phyloP scores from a whole-genome alignment of 2,888 invertebrate species.

The Macaria liturata region DNA sequence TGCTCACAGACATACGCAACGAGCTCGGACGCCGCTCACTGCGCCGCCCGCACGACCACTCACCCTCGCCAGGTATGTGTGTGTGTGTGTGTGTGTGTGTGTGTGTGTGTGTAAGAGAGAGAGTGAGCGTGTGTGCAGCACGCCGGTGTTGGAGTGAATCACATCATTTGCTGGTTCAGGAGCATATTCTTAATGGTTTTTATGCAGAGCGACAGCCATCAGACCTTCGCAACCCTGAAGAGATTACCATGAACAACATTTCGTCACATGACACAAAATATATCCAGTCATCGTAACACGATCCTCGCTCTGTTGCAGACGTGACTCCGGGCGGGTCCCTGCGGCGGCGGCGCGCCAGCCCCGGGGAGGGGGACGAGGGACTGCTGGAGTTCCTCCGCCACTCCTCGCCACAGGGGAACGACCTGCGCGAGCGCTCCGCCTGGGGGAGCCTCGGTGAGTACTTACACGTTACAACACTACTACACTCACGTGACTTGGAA shows the following conservation, averaged over 20 bases:
- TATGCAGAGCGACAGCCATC: no score
- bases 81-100: no score
- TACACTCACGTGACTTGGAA: no score
- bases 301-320: constrained; percentile 70
- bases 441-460: constrained; percentile 91
- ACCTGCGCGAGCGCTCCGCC: constrained; percentile 89
- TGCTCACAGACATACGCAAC: constrained; percentile 88
- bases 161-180: no score
- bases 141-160: constrained; percentile 87
- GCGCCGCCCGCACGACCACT: constrained; percentile 61
- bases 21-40: constrained; percentile 83
- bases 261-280: no score
- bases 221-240: no score
- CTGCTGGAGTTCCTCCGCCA: constrained; percentile 93
- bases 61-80: constrained; percentile 68
- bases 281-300: no score
- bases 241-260: no score
- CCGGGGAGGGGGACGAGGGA: constrained; percentile 88
- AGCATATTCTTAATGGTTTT: no score
- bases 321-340: constrained; percentile 95
- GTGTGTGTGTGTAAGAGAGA: constrained; percentile 73
- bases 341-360: constrained; percentile 90
- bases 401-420: constrained; percentile 87
- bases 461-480: not conserved
- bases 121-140: constrained; percentile 80